Evolutionary conservation across 2,113 vertebrate species (phyloP).

Genomic region (Pavo muticus): DNA sequence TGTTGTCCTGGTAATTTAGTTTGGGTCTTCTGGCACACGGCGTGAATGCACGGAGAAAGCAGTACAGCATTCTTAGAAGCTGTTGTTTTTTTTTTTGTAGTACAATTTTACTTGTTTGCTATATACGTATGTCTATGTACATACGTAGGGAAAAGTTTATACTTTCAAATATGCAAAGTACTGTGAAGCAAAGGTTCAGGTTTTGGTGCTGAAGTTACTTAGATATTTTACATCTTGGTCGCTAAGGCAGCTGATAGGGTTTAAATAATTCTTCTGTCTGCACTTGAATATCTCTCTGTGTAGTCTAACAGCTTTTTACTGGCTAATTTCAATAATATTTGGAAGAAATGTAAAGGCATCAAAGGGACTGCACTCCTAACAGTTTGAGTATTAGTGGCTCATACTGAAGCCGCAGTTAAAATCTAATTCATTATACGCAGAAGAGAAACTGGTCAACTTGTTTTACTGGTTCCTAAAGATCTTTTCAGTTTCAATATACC

Average conservation of each 20-base stretch:
- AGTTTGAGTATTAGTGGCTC: background rate
- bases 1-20: conserved; percentile 1
- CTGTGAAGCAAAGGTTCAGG: rapidly evolving
- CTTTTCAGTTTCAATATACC: background rate
- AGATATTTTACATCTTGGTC: background rate
- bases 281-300: rapidly evolving
- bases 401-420: background rate
- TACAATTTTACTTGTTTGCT: background rate
- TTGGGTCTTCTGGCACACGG: background rate
- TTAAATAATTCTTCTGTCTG: background rate
- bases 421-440: background rate
- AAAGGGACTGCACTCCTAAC: background rate
- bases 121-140: rapidly evolving
- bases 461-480: background rate
- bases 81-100: background rate
- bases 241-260: background rate
- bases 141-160: background rate
- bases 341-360: background rate
- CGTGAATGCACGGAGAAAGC: background rate
- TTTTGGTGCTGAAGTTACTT: background rate
- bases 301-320: background rate
- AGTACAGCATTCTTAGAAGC: background rate
- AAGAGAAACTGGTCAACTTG: background rate
- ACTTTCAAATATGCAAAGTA: background rate
- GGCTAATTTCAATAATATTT: background rate